Evolutionary conservation across 2,888 invertebrate species (phyloP).

Genomic region (Drosophila fulvimacula): DNA sequence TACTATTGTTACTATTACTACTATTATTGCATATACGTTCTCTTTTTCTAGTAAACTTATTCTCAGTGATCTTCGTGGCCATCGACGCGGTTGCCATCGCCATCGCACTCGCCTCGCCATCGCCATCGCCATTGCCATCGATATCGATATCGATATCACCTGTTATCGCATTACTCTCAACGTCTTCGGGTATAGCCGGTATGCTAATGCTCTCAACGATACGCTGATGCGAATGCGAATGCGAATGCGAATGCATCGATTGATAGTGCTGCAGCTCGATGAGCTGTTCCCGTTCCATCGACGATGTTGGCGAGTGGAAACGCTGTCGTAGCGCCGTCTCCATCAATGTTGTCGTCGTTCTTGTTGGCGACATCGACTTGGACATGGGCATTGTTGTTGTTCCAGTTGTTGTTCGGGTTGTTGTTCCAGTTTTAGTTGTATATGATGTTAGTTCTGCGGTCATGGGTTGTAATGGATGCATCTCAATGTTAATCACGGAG

Average conservation of each 20-base stretch:
- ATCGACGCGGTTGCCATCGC: conserved; percentile 27
- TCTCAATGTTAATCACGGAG: conserved; percentile 81
- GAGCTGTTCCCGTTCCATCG: conserved; percentile 35
- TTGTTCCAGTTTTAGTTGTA: conserved; percentile 1
- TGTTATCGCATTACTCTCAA: conserved; percentile 51
- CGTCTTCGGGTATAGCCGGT: conserved; percentile 76
- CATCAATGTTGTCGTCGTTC: conserved; percentile 13
- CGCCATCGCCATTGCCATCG: conserved; percentile 5
- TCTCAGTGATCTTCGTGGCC: conserved; percentile 77
- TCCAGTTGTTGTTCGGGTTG: conserved; percentile 1
- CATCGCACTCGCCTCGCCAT: conserved; percentile 10
- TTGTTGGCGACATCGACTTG: conserved; percentile 50
- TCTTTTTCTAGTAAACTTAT: conserved; percentile 84
- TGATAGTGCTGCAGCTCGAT: conserved; percentile 42
- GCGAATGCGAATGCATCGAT: conserved; percentile 37
- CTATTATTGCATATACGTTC: conserved; percentile 84
- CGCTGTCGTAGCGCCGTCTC: conserved; percentile 67
- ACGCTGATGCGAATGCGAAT: conserved; percentile 38
- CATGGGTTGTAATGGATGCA: conserved; percentile 67
- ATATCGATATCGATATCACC: conserved; percentile 8
- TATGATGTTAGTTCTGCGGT: conserved; percentile 24
- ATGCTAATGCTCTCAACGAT: conserved; percentile 58
- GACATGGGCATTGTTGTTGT: conserved; percentile 41
- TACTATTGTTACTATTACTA: conserved; percentile 73
- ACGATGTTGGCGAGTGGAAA: conserved; percentile 40